A percentile compares a stretch with the other conserved stretches of the same genome.
Evolutionary conservation across 1,140 invertebrate species (phyloP).

Genomic region (Caenorhabditis brenneri): DNA sequence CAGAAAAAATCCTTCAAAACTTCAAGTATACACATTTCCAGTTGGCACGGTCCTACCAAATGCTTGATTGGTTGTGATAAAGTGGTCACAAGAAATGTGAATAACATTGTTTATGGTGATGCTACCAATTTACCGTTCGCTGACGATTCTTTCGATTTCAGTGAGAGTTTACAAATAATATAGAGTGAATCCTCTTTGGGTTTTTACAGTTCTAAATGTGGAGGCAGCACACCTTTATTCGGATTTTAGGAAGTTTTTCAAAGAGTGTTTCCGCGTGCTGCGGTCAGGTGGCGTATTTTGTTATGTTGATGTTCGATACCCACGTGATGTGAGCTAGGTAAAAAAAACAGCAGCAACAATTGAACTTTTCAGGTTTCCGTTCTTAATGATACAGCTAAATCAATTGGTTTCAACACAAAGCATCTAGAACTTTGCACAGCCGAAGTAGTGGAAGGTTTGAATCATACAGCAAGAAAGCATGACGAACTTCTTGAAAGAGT

Average conservation of each 20-base stretch:
- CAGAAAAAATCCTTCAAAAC: no score
- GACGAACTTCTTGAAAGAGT: constrained; percentile 22
- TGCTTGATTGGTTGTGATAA: constrained; percentile 19
- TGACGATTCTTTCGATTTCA: constrained; percentile 4
- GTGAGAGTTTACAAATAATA: neutral
- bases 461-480: constrained; percentile 8
- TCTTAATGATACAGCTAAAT: neutral
- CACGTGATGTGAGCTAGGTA: neutral
- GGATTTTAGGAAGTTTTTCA: constrained; percentile 26
- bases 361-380: neutral
- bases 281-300: constrained; percentile 28
- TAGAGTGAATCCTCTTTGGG: neutral
- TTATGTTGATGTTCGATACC: constrained; percentile 40
- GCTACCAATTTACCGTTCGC: constrained; percentile 8
- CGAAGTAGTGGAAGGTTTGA: constrained; percentile 28
- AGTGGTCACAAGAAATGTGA: neutral
- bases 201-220: constrained; percentile 47
- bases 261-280: constrained; percentile 38
- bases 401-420: neutral
- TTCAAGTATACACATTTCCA: neutral
- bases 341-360: neutral
- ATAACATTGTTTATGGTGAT: constrained; percentile 32
- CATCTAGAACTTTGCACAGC: constrained; percentile 28
- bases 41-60: constrained; percentile 5
- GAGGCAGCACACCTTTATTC: constrained; percentile 44